phyloP scores from a whole-genome alignment of 2,113 vertebrate species.

The Dicentrarchus labrax region DNA sequence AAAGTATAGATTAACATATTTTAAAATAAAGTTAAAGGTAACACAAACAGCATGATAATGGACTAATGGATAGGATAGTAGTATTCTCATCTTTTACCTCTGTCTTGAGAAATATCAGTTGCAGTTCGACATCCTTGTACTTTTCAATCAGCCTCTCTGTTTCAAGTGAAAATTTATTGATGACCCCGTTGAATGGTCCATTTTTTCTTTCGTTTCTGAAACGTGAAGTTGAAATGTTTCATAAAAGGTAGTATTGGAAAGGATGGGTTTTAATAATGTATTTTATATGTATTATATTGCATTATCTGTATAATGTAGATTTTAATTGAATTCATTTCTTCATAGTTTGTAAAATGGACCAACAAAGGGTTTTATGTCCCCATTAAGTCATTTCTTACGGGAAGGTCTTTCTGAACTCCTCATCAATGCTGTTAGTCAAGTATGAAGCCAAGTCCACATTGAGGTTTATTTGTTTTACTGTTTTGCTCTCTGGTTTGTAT shows the following conservation, averaged over 20 bases:
- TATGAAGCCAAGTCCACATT: constrained; percentile 40
- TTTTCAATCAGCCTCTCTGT: constrained; percentile 8
- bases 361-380: neutral
- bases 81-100: constrained; percentile 46
- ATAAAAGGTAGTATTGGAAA: neutral
- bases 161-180: constrained; percentile 47
- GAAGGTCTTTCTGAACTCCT: constrained; percentile 63
- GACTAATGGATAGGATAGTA: neutral
- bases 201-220: constrained; percentile 56
- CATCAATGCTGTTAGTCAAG: constrained; percentile 58
- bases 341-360: too few species aligned
- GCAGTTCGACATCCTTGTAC: constrained; percentile 25
- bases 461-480: constrained; percentile 9
- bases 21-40: too few species aligned
- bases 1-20: neutral
- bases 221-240: neutral
- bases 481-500: neutral
- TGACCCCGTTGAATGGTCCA: constrained; percentile 25
- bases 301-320: neutral
- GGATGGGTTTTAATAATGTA: too few species aligned
- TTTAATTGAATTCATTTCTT: too few species aligned
- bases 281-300: neutral
- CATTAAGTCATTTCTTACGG: constrained; percentile 42
- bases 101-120: constrained; percentile 36
- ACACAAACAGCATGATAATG: neutral